Conservation (phyloP, 2,888 invertebrate genomes). For the Macrophya annulata region DNA sequence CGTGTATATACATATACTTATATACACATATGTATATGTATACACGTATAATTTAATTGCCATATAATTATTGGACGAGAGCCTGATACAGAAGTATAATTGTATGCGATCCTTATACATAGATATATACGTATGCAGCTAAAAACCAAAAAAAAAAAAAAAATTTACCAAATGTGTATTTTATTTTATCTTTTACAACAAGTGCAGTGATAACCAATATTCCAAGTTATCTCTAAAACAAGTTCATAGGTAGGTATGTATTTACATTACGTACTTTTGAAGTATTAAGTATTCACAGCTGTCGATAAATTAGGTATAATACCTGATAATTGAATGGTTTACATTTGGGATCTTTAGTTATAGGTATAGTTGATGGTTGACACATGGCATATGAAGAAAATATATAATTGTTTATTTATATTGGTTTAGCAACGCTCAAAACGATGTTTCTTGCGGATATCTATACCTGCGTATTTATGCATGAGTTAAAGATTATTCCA, state of each 20-base stretch:
- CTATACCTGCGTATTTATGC: not conserved
- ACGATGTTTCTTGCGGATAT: not conserved
- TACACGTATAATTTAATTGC: not conserved
- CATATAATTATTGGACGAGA: not conserved
- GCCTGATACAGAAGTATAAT: too few relatives aligned
- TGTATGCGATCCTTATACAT: not conserved
- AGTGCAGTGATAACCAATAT: not conserved
- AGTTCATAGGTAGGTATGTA: not conserved
- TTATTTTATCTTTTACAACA: not conserved
- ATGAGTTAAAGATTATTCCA: not conserved
- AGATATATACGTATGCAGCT: too few relatives aligned
- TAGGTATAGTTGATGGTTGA: not conserved
- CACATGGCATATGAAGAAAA: conserved; percentile 10
- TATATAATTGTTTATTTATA: not conserved
- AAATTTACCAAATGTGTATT: not conserved
- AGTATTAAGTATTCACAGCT: not conserved
- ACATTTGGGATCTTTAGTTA: not conserved
- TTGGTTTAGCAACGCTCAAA: too few relatives aligned
- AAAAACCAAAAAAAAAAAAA: too few relatives aligned
- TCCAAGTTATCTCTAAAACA: not conserved
- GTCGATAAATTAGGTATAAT: conserved; percentile 6
- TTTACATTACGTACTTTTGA: not conserved
- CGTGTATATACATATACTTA: too few relatives aligned
- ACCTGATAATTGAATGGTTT: not conserved
- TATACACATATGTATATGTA: too few relatives aligned